Percentiles rank a stretch among this genome's conserved stretches.
Evolutionary conservation across 2,888 invertebrate species (phyloP).

Genomic region (Melieria crassipennis): DNA sequence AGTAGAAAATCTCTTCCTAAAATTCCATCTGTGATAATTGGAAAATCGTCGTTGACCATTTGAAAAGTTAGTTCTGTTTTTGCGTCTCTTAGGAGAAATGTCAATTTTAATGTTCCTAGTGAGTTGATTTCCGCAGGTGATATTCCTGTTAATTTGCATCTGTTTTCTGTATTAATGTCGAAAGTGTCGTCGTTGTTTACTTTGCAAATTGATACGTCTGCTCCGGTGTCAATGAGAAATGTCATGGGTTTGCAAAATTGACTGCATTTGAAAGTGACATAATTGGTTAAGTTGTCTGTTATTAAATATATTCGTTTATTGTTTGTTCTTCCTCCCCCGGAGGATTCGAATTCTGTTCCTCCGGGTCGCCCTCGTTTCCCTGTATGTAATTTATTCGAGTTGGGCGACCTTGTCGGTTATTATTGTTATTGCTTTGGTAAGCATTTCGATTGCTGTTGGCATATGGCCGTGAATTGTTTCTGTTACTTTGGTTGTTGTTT

Average conservation of each 20-base stretch:
- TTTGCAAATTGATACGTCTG: constrained; percentile 31
- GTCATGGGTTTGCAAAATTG: neutral
- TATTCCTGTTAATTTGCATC: constrained; percentile 18
- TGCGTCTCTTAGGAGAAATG: constrained; percentile 8
- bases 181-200: constrained; percentile 13
- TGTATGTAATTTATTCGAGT: no score
- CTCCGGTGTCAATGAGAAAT: constrained; percentile 17
- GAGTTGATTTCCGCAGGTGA: constrained; percentile 20
- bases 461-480: no score
- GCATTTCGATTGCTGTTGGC: no score
- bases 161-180: constrained; percentile 8
- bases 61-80: constrained; percentile 18
- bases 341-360: neutral
- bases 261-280: neutral
- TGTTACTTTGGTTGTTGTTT: no score
- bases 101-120: constrained; percentile 12
- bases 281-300: constrained; percentile 17
- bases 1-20: constrained; percentile 32
- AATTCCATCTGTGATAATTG: constrained; percentile 33
- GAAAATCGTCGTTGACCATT: constrained; percentile 16
- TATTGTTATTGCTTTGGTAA: no score
- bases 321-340: neutral
- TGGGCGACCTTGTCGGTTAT: no score
- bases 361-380: constrained; percentile 1
- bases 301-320: constrained; percentile 1